Conservation (phyloP, 92 coral and sea anemone genomes). For the Heliopora coerulea region DNA sequence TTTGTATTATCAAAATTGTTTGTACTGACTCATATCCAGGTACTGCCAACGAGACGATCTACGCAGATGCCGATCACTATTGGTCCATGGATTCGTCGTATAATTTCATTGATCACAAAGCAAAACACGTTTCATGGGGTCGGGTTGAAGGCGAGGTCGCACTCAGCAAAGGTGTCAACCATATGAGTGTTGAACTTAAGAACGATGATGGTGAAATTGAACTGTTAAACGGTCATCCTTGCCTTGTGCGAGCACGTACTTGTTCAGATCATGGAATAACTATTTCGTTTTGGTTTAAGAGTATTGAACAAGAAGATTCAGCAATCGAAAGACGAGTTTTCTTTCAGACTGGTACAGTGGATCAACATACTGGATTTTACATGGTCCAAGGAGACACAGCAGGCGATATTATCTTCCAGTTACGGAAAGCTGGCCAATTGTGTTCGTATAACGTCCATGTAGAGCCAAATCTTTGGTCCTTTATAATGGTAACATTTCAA, state of each 20-base stretch:
- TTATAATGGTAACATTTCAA: neutral
- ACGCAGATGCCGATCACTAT: constrained; percentile 12
- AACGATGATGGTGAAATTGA: constrained; percentile 18
- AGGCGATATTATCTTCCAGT: neutral
- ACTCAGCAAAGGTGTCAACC: neutral
- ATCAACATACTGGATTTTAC: constrained; percentile 6
- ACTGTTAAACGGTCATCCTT: neutral
- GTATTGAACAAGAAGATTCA: neutral
- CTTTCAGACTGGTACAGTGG: neutral
- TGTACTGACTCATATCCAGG: neutral
- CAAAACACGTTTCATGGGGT: constrained; percentile 2
- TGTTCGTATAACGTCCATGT: neutral
- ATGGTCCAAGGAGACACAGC: neutral
- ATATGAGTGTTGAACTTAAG: neutral
- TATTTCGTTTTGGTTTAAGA: constrained; percentile 27
- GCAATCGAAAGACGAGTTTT: neutral
- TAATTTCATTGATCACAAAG: constrained; percentile 19
- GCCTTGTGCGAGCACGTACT: neutral
- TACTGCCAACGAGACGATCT: constrained; percentile 8
- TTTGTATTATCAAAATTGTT: too few species aligned
- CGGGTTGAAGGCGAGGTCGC: neutral
- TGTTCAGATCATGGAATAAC: neutral
- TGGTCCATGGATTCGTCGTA: constrained; percentile 31
- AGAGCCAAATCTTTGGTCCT: constrained; percentile 11
- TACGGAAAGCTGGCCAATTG: neutral